phyloP scores from a whole-genome alignment of 2,888 invertebrate species.

The Cephus rjabovi region DNA sequence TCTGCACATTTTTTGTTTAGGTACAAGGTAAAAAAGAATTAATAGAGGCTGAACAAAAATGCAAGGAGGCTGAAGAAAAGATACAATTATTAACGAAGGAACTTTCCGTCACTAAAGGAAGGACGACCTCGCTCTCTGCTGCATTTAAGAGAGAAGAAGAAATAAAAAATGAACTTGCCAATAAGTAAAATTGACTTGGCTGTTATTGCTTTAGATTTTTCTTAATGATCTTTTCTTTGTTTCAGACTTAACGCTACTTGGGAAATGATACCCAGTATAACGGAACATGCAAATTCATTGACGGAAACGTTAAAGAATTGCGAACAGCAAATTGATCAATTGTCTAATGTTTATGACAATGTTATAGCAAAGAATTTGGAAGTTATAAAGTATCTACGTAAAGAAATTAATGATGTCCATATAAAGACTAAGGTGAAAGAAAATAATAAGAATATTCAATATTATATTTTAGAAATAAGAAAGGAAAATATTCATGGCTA shows the following conservation, averaged over 20 bases:
- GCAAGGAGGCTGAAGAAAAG: not conserved
- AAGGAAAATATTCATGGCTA: not conserved
- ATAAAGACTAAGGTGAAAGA: constrained; percentile 19
- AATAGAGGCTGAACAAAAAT: not conserved
- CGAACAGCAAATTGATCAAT: constrained; percentile 34
- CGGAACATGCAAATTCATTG: constrained; percentile 40
- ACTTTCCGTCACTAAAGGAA: not conserved
- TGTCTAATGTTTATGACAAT: constrained; percentile 32
- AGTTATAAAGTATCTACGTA: not conserved
- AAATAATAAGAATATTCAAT: not conserved
- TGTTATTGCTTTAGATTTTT: not conserved
- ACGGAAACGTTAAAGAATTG: constrained; percentile 36
- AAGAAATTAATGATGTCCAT: not conserved
- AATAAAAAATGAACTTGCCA: constrained; percentile 13
- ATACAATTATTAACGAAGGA: not conserved
- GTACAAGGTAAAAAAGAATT: not conserved
- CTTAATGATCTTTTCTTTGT: not conserved
- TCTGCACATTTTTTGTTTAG: not conserved
- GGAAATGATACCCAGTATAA: constrained; percentile 35
- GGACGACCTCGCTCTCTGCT: not conserved
- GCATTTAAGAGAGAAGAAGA: constrained; percentile 18
- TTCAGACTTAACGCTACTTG: constrained; percentile 37
- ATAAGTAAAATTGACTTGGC: constrained; percentile 24
- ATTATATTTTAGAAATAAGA: not conserved
- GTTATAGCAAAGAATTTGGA: constrained; percentile 21